A percentile compares a stretch with the other conserved stretches of the same genome.
phyloP scores from a whole-genome alignment of 2,113 vertebrate genomes.

The Channa maculata region DNA sequence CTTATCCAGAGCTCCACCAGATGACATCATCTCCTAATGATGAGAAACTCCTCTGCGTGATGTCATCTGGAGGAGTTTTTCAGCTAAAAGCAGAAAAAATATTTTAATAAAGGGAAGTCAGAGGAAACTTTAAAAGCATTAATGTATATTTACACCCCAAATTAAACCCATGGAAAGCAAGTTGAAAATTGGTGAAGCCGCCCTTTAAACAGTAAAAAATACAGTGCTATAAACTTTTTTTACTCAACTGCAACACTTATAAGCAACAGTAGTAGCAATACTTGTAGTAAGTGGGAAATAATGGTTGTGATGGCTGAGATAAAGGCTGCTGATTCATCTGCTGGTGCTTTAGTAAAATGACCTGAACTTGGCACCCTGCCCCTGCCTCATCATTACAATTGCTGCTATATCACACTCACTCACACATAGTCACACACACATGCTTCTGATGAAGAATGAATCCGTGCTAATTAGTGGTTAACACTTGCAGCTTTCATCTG shows the following conservation, averaged over 20 bases:
- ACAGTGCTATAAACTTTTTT: too few species aligned
- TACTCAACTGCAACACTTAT: too few species aligned
- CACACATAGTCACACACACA: conserved; percentile 34
- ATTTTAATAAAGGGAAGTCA: too few species aligned
- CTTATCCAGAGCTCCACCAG: too few species aligned
- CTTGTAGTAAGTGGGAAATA: conserved; percentile 15
- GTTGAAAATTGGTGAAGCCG: background rate
- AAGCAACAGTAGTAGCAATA: too few species aligned
- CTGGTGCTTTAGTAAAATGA: conserved; percentile 39
- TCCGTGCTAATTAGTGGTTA: conserved; percentile 69
- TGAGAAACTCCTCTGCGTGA: too few species aligned
- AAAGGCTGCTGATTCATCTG: conserved; percentile 52
- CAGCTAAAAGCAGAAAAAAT: too few species aligned
- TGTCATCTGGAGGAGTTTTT: too few species aligned
- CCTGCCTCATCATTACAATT: conserved; percentile 35
- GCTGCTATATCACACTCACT: conserved; percentile 47
- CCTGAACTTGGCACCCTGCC: conserved; percentile 51
- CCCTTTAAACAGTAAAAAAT: too few species aligned
- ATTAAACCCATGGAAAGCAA: conserved; percentile 7
- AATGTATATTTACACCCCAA: too few species aligned
- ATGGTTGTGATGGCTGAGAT: conserved; percentile 42
- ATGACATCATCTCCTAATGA: too few species aligned
- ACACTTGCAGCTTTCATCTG: conserved; percentile 62
- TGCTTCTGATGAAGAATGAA: conserved; percentile 47
- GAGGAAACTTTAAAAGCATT: too few species aligned